phyloP scores from a whole-genome alignment of 2,797 vertebrate species.

The Dipus sagitta region DNA sequence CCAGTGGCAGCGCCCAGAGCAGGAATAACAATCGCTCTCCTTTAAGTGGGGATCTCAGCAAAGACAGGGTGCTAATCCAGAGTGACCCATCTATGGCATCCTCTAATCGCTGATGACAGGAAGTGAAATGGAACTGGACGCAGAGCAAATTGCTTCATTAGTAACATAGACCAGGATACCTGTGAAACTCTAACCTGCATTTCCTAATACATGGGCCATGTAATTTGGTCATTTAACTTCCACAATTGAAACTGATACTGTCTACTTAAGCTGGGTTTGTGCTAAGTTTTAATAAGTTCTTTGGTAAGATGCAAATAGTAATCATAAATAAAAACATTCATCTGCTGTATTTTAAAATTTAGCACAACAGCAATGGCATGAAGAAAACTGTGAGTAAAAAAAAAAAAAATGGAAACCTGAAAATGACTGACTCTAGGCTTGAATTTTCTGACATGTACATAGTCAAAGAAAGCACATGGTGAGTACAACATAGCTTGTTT shows the following conservation, averaged over 20 bases:
- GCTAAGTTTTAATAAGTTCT: constrained; percentile 52
- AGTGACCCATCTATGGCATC: constrained; percentile 82
- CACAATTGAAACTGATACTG: constrained; percentile 70
- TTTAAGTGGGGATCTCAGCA: constrained; percentile 82
- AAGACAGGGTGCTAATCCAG: constrained; percentile 85
- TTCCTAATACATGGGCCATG: constrained; percentile 80
- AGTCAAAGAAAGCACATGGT: neutral
- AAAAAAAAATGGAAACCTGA: neutral
- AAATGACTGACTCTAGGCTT: neutral
- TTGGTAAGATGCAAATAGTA: constrained; percentile 38
- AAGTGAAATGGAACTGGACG: constrained; percentile 88
- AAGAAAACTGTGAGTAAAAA: neutral
- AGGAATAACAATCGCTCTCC: constrained; percentile 80
- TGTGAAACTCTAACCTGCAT: constrained; percentile 80
- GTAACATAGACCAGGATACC: constrained; percentile 80
- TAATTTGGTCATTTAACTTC: constrained; percentile 83
- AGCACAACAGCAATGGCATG: neutral
- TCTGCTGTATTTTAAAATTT: neutral
- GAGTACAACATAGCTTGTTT: neutral
- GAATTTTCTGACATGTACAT: neutral
- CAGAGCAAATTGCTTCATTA: constrained; percentile 90
- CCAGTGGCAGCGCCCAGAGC: constrained; percentile 71
- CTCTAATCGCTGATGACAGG: constrained; percentile 87
- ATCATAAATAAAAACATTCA: neutral
- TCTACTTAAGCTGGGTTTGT: constrained; percentile 53